Evolutionary conservation across 92 coral and sea anemone species (phyloP), one percentile per base, ranked within the genome.

Genomic region (Siderastrea siderea): DNA sequence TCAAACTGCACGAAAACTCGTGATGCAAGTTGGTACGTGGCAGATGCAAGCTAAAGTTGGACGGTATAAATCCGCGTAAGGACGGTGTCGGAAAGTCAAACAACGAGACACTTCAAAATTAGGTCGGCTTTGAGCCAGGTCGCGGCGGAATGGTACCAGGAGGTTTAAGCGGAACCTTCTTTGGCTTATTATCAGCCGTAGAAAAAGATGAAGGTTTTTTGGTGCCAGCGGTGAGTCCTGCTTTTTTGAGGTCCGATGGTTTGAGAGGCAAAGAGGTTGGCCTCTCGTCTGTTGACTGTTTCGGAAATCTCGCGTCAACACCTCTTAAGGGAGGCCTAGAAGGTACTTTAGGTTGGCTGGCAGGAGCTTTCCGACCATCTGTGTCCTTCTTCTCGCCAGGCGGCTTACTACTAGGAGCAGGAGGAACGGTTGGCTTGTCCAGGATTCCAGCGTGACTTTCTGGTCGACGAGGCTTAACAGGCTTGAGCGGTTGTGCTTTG

Each of bases 371-470:
- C 12, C 71, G 5, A 6, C 16, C 69, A 9, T 10, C 46, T 11
- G 80, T 38, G 46, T 11, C 58, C 46, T 74, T 38, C 54, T 73
- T 61, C 43, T 48, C 58, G 6, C 43, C 80, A 13, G 68, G 38
- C 16, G 11, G 71, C 74, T 62, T 84, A 38, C 49, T 63, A 49
- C 49, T 71, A 84, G 87, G 74, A 14, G 71, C 49, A 17, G 84
- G 62, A 46, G 62, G 84, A 46, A 79, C 12, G 8, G 87, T 55
- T 46, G 46, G 68, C 58, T 83, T 85, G 48, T 83, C 86, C 19
- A 70, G 67, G 58, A 83, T 47, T 47, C 92, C 92, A 52, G 88
- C 92, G 76, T 83, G 92, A 48, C 92, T 89, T 17, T 71, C 92
- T 60, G 92, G 92, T 46, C 92, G 58, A 11, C 17, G 66, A 61